Percentiles rank a stretch among this genome's conserved stretches.
These are phyloP conservation scores for Prostheceraeus crozeri DNA, from an alignment of 2,888 invertebrate genomes.

Conservation along the genomic window DNA sequence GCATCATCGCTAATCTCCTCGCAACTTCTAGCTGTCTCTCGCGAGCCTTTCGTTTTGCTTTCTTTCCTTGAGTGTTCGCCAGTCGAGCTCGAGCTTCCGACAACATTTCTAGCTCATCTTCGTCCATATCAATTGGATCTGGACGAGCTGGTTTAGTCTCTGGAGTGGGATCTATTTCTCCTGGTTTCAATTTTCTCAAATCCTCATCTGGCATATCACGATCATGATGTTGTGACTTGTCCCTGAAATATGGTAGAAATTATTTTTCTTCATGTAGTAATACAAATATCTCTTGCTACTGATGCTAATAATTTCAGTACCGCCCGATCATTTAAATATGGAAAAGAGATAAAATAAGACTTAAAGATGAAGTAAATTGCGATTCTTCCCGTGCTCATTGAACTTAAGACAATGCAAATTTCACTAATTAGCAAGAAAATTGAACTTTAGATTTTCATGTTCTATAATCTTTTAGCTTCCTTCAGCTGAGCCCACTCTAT, in stretches of 20 bases:
- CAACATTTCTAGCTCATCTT: constrained; percentile 98
- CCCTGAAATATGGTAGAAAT: constrained; percentile 61
- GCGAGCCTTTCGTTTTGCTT: constrained; percentile 68
- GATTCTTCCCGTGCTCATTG: too few species aligned
- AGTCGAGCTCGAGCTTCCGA: constrained; percentile 95
- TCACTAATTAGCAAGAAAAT: too few species aligned
- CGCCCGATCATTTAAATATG: too few species aligned
- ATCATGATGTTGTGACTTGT: constrained; percentile 56
- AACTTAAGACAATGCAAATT: too few species aligned
- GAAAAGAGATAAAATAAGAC: too few species aligned
- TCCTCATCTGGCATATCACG: constrained; percentile 63
- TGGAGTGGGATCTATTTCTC: constrained; percentile 98
- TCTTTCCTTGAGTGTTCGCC: constrained; percentile 84
- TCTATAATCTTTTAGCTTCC: too few species aligned
- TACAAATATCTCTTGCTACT: neutral
- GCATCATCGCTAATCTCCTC: constrained; percentile 82
- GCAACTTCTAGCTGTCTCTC: constrained; percentile 98
- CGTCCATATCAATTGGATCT: constrained; percentile 99
- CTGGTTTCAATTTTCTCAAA: constrained; percentile 90
- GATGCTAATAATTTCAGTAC: too few species aligned
- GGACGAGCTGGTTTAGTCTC: constrained; percentile 98
- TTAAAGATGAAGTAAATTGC: too few species aligned
- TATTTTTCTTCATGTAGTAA: constrained; percentile 43
- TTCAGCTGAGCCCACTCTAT: too few species aligned
- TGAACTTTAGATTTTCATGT: too few species aligned